A percentile compares a stretch with the other conserved stretches of the same genome.
These are phyloP conservation scores for Vannuccia rotundouncinata DNA, from an alignment of 2,888 invertebrate species.

Conservation along the genomic window DNA sequence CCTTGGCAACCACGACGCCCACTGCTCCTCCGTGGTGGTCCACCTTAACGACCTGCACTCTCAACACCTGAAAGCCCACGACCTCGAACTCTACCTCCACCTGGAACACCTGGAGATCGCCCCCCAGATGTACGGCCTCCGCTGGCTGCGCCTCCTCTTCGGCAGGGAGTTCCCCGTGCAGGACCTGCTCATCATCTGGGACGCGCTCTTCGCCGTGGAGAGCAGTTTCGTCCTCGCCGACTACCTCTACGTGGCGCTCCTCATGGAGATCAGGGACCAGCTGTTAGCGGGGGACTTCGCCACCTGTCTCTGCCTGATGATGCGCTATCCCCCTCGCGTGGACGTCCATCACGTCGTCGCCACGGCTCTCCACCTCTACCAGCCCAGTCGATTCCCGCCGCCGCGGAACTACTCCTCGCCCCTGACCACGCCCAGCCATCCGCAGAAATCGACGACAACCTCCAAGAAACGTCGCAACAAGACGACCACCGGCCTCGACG, in stretches of 20 bases:
- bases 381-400: slow-evolving; percentile 46
- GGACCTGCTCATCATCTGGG: slow-evolving; percentile 73
- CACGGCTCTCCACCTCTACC: slow-evolving; percentile 61
- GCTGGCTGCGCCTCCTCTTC: slow-evolving; percentile 75
- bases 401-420: neutral
- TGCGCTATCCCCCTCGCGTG: slow-evolving; percentile 65
- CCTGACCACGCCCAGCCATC: neutral
- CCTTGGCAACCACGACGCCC: neutral
- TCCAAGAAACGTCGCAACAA: slow-evolving; percentile 25
- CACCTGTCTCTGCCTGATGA: slow-evolving; percentile 63
- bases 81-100: slow-evolving; percentile 64
- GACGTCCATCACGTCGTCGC: slow-evolving; percentile 64
- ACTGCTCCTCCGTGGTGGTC: slow-evolving; percentile 31
- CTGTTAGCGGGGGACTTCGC: slow-evolving; percentile 65
- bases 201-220: slow-evolving; percentile 68
- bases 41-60: slow-evolving; percentile 60
- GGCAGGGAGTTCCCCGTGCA: slow-evolving; percentile 74
- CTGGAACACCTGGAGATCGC: slow-evolving; percentile 68
- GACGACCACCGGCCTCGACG: slow-evolving; percentile 6
- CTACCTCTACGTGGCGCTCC: slow-evolving; percentile 70
- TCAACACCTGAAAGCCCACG: slow-evolving; percentile 64
- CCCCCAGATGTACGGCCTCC: slow-evolving; percentile 77
- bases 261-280: slow-evolving; percentile 66
- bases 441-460: neutral
- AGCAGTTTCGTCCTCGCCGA: slow-evolving; percentile 60